Evolutionary conservation across 2,888 invertebrate species (phyloP), one percentile per base, ranked within the genome.

Genomic region (Zhuqinia jingwanae): DNA sequence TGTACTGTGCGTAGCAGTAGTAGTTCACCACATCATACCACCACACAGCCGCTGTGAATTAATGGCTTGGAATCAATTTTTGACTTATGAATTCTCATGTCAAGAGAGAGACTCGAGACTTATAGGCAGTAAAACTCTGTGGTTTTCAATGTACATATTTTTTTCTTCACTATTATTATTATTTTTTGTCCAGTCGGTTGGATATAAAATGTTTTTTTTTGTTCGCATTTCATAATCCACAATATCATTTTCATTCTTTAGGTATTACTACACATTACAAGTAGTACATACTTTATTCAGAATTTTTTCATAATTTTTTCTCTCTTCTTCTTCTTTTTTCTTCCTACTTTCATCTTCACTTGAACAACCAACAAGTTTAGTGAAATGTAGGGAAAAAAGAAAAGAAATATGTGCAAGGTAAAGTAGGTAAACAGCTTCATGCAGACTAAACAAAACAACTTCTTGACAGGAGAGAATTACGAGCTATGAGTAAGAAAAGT

Each of bases 41-140:
- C n/a, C n/a, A n/a, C 27, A 30, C 75, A 15, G 22, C 60, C 60
- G 82, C 58, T 53, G 47, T 42, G 70, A 88, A 87, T 89, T 89
- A 89, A 90, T 90, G 90, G 88, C 84, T 89, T 88, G 89, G 90
- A 90, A 90, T 85, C 86, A 84, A 89, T 89, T 89, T 90, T 89
- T 90, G 90, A 90, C 89, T 89, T 89, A 90, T 90, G 89, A 77
- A 82, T 88, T 88, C 68, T 76, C 30, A 22, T 83, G 86, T 87
- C 89, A 87, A 84, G 65, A n/a, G n/a, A n/a, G n/a, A 73, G 53
- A 20, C 42, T 30, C 3, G 76, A 87, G 81, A 88, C 87, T 87
- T 87, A n/a, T n/a, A n/a, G n/a, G n/a, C n/a, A 76, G 73, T 65
- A 60, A 83, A 78, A 81, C 60, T 82, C 77, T 81, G 68, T 70